Percentiles rank a stretch among this genome's conserved stretches.
Evolutionary conservation across 2,888 invertebrate species (phyloP).

Genomic region (Nezara viridula): DNA sequence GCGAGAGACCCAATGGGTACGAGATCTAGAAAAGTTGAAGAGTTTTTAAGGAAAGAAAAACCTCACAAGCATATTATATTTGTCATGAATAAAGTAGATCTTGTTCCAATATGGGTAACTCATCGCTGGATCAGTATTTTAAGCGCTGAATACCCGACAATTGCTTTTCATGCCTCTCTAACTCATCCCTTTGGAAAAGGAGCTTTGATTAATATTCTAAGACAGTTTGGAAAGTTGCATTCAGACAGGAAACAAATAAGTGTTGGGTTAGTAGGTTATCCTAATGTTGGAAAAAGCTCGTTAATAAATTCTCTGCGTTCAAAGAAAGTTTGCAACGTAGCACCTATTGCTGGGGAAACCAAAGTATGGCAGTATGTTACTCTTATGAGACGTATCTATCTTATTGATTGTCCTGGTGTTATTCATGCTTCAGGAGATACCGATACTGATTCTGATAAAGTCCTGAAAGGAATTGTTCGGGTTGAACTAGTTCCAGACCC

Average conservation of each 20-base stretch:
- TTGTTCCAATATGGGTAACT: constrained; percentile 98
- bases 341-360: constrained; percentile 97
- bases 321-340: constrained; percentile 98
- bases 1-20: constrained; percentile 98
- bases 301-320: constrained; percentile 96
- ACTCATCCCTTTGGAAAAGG: constrained; percentile 99
- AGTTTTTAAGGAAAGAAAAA: constrained; percentile 93
- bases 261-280: constrained; percentile 98
- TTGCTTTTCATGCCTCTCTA: constrained; percentile 98
- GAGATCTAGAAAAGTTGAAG: constrained; percentile 91
- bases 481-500: constrained; percentile 95
- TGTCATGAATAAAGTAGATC: constrained; percentile 95
- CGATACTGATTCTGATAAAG: constrained; percentile 94
- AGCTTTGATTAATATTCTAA: constrained; percentile 92
- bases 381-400: constrained; percentile 94
- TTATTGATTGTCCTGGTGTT: constrained; percentile 99
- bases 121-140: constrained; percentile 97
- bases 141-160: constrained; percentile 95
- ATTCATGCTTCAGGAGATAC: constrained; percentile 97
- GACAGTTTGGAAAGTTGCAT: constrained; percentile 96
- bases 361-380: constrained; percentile 99
- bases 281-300: constrained; percentile 98
- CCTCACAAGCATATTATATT: constrained; percentile 97
- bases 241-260: constrained; percentile 98
- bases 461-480: constrained; percentile 97